Conservation (phyloP, 2,888 invertebrate genomes). For the Clitarchus hookeri region DNA sequence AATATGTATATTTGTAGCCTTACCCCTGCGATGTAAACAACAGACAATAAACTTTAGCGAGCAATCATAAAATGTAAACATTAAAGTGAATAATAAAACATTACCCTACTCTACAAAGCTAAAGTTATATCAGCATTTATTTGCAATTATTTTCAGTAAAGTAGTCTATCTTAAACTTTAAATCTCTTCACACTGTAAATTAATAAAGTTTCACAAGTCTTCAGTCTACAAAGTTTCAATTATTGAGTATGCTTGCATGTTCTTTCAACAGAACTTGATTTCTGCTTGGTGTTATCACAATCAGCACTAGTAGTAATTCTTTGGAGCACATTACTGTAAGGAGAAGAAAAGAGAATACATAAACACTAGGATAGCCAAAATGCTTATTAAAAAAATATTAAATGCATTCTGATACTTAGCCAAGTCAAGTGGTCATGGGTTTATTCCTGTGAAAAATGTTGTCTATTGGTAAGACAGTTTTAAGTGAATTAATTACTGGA, state of each 20-base stretch:
- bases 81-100: constrained; percentile 14
- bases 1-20: not conserved
- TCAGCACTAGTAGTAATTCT: constrained; percentile 1
- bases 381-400: too few relatives aligned
- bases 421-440: too few relatives aligned
- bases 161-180: not conserved
- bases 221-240: not conserved
- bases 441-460: too few relatives aligned
- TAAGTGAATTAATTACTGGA: too few relatives aligned
- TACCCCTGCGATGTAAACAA: not conserved
- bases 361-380: not conserved
- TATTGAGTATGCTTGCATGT: not conserved
- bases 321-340: constrained; percentile 6
- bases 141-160: not conserved
- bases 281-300: constrained; percentile 8
- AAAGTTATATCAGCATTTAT: not conserved
- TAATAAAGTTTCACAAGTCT: constrained; percentile 5
- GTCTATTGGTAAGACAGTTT: too few relatives aligned
- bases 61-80: constrained; percentile 14
- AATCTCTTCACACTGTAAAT: not conserved
- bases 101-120: constrained; percentile 3
- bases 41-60: constrained; percentile 1
- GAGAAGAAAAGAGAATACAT: not conserved
- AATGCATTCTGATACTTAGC: too few relatives aligned
- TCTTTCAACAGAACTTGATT: not conserved